phyloP scores from a whole-genome alignment of 2,888 invertebrate species.

The Euplexia lucipara region DNA sequence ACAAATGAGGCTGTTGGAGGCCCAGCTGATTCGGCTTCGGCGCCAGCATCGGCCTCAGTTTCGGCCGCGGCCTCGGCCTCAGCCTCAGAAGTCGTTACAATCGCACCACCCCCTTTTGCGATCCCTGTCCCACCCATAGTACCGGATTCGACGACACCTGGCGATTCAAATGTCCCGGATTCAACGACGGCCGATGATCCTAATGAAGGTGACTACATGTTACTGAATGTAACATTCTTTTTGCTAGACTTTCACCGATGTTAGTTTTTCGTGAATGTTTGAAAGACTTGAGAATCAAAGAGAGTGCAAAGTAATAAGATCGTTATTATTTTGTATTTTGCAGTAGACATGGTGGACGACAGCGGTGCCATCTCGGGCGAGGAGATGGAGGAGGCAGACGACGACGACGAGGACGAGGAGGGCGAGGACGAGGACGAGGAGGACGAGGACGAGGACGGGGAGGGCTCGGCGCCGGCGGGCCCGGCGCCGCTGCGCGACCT shows the following conservation, averaged over 20 bases:
- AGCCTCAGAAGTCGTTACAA: background rate
- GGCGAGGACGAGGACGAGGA: background rate
- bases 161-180: slow-evolving; percentile 43
- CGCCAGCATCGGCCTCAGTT: background rate
- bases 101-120: slow-evolving; percentile 37
- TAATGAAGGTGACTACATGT: slow-evolving; percentile 17
- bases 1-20: slow-evolving; percentile 28
- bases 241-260: too few relatives aligned
- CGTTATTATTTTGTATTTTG: background rate
- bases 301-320: background rate
- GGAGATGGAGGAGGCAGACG: background rate
- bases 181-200: slow-evolving; percentile 46
- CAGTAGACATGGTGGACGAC: slow-evolving; percentile 16
- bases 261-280: background rate
- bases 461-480: slow-evolving; percentile 44
- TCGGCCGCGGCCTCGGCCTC: background rate
- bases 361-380: background rate
- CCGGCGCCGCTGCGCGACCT: slow-evolving; percentile 78
- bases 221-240: too few relatives aligned
- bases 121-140: slow-evolving; percentile 42
- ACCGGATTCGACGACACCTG: slow-evolving; percentile 41
- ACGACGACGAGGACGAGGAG: background rate
- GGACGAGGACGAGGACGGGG: too few relatives aligned
- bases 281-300: background rate
- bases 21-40: slow-evolving; percentile 36